phyloP scores from a whole-genome alignment of 2,797 vertebrate genomes.

The Argya squamiceps region DNA sequence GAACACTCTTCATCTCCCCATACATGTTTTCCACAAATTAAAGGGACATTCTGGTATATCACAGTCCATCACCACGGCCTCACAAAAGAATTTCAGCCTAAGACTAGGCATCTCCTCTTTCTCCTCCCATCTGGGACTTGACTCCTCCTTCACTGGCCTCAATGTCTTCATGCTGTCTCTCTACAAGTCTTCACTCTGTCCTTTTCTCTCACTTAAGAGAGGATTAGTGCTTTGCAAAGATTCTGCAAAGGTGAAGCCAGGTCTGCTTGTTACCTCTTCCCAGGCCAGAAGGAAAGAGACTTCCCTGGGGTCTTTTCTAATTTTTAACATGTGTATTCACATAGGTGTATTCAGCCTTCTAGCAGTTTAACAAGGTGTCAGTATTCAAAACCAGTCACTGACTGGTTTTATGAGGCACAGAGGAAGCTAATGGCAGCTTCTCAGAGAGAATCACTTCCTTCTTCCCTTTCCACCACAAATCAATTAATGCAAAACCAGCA shows the following conservation, averaged over 20 bases:
- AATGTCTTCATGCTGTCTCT: background rate
- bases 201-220: background rate
- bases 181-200: background rate
- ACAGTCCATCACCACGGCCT: background rate
- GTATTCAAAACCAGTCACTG: background rate
- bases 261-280: background rate
- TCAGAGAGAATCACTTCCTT: background rate
- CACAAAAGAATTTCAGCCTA: background rate
- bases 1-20: background rate
- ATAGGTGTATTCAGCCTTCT: background rate
- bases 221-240: background rate
- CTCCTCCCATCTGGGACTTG: background rate
- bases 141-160: background rate
- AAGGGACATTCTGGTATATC: background rate
- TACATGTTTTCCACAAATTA: background rate
- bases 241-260: background rate
- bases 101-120: background rate
- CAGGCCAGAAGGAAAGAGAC: background rate
- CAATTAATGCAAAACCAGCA: background rate
- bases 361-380: background rate
- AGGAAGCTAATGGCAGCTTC: background rate
- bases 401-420: background rate
- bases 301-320: background rate
- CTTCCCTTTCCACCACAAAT: background rate
- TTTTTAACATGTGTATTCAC: background rate